Percentiles rank a stretch among this genome's conserved stretches.
These are phyloP conservation scores for Saccopteryx bilineata DNA, from an alignment of 2,113 vertebrate genomes.

Conservation along the genomic window DNA sequence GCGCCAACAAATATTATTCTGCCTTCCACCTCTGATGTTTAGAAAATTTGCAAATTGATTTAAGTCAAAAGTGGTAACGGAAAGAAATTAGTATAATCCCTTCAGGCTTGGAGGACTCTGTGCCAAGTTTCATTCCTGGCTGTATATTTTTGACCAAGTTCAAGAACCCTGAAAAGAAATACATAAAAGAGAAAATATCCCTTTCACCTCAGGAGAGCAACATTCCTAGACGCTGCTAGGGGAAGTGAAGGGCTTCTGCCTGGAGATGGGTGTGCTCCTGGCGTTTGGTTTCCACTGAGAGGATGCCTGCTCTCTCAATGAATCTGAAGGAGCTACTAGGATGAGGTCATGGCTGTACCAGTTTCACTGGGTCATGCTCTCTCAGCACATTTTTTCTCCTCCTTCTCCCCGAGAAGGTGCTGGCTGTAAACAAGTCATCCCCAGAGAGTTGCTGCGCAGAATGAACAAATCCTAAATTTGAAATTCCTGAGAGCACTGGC, in stretches of 20 bases:
- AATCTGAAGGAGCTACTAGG: conserved; percentile 68
- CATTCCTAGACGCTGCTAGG: background rate
- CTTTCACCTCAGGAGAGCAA: conserved; percentile 51
- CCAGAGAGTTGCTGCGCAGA: conserved; percentile 68
- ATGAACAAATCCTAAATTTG: conserved; percentile 65
- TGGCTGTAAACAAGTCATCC: conserved; percentile 75
- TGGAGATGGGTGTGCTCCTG: conserved; percentile 17
- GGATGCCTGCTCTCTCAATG: conserved; percentile 38
- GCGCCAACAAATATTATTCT: conserved; percentile 34
- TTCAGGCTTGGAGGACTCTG: conserved; percentile 1
- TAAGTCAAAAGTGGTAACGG: conserved; percentile 57
- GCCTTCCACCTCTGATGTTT: conserved; percentile 25
- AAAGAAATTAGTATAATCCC: conserved; percentile 40
- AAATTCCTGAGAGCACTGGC: conserved; percentile 24
- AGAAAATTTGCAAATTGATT: conserved; percentile 62
- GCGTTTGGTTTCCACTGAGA: background rate
- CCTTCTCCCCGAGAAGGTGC: conserved; percentile 77
- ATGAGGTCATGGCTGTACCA: conserved; percentile 70
- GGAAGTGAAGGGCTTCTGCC: conserved; percentile 25
- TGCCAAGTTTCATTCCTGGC: conserved; percentile 65
- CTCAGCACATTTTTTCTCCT: conserved; percentile 80
- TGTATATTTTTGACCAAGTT: conserved; percentile 36
- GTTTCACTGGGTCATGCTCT: conserved; percentile 75
- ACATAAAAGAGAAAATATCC: conserved; percentile 48
- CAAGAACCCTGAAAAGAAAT: conserved; percentile 62